A percentile compares a stretch with the other conserved stretches of the same genome.
phyloP scores from a whole-genome alignment of 2,797 vertebrate genomes.

The Columba guinea region DNA sequence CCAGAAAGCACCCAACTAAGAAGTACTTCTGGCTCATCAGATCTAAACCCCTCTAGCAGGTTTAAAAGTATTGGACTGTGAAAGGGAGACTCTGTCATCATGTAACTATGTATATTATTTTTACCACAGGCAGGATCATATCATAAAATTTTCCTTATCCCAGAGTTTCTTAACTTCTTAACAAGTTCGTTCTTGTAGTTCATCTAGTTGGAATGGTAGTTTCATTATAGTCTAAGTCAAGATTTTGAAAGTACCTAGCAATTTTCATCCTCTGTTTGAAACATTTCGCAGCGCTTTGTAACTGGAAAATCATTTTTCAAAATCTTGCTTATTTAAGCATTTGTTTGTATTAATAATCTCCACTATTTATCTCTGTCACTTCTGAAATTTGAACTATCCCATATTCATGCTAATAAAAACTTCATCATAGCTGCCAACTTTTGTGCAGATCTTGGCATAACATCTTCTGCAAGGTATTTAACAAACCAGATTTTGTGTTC shows the following conservation, averaged over 20 bases:
- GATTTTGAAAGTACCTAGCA: neutral
- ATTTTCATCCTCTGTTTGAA: neutral
- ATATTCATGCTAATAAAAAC: neutral
- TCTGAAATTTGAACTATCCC: neutral
- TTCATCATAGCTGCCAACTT: slow-evolving; percentile 9
- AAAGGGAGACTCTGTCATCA: neutral
- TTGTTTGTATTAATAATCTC: neutral
- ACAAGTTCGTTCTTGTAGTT: neutral
- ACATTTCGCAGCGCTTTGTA: neutral
- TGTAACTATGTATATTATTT: neutral
- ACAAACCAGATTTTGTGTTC: slow-evolving; percentile 15
- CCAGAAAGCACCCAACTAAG: neutral
- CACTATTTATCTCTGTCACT: neutral
- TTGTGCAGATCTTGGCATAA: neutral
- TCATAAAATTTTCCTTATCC: neutral
- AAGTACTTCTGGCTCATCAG: neutral
- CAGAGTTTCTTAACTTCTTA: neutral
- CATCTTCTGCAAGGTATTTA: slow-evolving; percentile 17
- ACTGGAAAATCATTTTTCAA: neutral
- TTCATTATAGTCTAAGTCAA: neutral
- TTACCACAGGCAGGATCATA: neutral
- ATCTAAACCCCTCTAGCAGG: neutral
- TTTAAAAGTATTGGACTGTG: neutral
- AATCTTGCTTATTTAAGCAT: neutral
- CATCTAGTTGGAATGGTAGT: neutral